A percentile compares a stretch with the other conserved stretches of the same genome.
phyloP scores from a whole-genome alignment of 2,113 vertebrate genomes.

The Dromiciops gliroides region DNA sequence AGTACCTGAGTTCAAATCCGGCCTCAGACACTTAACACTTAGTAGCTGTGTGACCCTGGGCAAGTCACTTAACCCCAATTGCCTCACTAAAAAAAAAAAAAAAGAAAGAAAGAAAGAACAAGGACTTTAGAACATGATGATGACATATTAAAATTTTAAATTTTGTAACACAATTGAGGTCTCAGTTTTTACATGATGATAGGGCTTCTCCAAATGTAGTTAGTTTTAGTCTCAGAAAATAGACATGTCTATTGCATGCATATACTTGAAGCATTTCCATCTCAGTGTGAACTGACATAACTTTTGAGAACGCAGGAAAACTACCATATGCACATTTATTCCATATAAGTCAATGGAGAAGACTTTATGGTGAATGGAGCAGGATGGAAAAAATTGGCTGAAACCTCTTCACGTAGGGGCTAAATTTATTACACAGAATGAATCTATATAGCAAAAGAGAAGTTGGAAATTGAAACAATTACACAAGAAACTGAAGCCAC shows the following conservation, averaged over 20 bases:
- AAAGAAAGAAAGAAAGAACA: neutral
- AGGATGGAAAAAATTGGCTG: neutral
- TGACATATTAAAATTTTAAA: too few relatives aligned
- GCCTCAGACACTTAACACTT: too few relatives aligned
- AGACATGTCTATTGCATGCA: neutral
- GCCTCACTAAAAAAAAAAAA: too few relatives aligned
- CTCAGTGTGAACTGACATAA: neutral
- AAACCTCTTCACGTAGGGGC: conserved; percentile 7
- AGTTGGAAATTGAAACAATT: conserved; percentile 3
- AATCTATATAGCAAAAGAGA: neutral
- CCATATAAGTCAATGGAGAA: neutral
- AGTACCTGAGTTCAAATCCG: too few relatives aligned
- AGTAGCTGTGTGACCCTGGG: too few relatives aligned
- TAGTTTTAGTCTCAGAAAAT: neutral
- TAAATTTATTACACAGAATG: neutral
- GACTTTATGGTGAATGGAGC: neutral
- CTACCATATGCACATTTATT: neutral
- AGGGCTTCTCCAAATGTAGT: neutral
- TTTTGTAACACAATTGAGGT: neutral
- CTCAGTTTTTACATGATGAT: neutral
- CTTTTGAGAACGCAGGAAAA: neutral
- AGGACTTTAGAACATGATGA: neutral
- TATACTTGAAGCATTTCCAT: neutral
- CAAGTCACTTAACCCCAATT: too few relatives aligned
- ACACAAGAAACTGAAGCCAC: neutral